Conservation (phyloP, 2,888 invertebrate species). For the Cephus pulcher region DNA sequence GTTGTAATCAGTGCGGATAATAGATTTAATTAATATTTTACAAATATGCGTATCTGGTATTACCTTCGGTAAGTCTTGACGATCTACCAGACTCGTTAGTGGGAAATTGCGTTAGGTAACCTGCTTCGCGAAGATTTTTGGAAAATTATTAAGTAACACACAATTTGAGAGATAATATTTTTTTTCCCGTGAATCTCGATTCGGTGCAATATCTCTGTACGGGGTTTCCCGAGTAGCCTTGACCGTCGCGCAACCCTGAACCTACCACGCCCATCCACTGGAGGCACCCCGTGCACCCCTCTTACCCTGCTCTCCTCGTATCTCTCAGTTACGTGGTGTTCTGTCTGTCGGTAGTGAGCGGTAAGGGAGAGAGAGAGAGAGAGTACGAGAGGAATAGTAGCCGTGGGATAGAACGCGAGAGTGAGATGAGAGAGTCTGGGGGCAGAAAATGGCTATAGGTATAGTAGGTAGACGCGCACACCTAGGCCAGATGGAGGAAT, state of each 20-base stretch:
- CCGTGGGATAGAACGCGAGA: neutral
- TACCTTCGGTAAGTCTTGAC: neutral
- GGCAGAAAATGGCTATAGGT: neutral
- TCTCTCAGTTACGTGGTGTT: neutral
- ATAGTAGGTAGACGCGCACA: neutral
- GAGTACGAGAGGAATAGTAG: neutral
- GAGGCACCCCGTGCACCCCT: constrained; percentile 18
- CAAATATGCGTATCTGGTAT: neutral
- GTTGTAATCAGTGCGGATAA: constrained; percentile 40
- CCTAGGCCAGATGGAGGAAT: neutral
- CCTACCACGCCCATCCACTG: constrained; percentile 35
- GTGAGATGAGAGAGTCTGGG: neutral
- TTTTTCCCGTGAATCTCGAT: neutral
- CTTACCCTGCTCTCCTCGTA: neutral
- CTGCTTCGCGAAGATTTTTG: neutral
- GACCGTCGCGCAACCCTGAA: constrained; percentile 35
- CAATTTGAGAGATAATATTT: neutral
- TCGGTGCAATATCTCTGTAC: neutral
- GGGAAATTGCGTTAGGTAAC: neutral
- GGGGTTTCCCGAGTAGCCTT: constrained; percentile 30
- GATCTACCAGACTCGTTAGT: neutral
- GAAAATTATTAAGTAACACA: no score
- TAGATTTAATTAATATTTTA: neutral
- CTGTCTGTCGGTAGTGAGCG: neutral
- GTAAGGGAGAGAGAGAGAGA: neutral